A percentile compares a stretch with the other conserved stretches of the same genome.
These are phyloP conservation scores for Cecropterus lyciades DNA, from an alignment of 1,140 invertebrate genomes.

Conservation along the genomic window DNA sequence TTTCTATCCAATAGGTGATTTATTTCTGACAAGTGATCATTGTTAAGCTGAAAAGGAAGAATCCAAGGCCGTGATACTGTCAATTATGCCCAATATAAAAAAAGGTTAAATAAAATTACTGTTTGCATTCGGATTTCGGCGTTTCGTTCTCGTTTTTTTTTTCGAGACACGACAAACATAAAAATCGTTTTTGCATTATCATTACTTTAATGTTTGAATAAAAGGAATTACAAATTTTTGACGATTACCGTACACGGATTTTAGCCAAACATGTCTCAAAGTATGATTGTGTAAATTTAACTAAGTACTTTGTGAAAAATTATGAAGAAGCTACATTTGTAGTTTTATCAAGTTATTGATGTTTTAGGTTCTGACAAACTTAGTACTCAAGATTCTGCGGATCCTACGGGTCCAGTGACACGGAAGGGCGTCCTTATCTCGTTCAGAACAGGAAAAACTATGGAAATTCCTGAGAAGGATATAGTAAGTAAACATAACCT, in stretches of 20 bases:
- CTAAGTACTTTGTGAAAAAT: neutral
- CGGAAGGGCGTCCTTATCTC: conserved; percentile 92
- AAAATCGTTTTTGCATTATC: neutral
- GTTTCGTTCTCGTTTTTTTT: too few species aligned
- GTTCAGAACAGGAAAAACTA: conserved; percentile 91
- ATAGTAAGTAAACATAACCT: conserved; percentile 86
- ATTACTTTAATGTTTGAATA: too few species aligned
- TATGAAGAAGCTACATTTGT: neutral
- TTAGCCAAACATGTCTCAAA: conserved; percentile 62
- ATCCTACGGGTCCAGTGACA: conserved; percentile 89
- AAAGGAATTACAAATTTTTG: too few species aligned
- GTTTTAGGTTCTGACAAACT: conserved; percentile 79
- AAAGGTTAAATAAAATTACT: too few species aligned
- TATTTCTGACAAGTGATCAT: too few species aligned
- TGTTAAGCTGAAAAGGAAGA: too few species aligned
- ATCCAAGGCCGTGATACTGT: too few species aligned
- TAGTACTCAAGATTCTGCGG: conserved; percentile 84
- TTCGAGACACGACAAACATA: too few species aligned
- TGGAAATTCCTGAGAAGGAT: conserved; percentile 94
- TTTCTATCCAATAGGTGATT: too few species aligned
- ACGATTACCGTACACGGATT: neutral
- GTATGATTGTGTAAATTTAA: conserved; percentile 47
- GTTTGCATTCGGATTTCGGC: too few species aligned
- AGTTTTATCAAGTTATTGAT: conserved; percentile 14
- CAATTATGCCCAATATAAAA: too few species aligned